Conservation (phyloP, 1,140 invertebrate species). For the Drosophila ohnishii region DNA sequence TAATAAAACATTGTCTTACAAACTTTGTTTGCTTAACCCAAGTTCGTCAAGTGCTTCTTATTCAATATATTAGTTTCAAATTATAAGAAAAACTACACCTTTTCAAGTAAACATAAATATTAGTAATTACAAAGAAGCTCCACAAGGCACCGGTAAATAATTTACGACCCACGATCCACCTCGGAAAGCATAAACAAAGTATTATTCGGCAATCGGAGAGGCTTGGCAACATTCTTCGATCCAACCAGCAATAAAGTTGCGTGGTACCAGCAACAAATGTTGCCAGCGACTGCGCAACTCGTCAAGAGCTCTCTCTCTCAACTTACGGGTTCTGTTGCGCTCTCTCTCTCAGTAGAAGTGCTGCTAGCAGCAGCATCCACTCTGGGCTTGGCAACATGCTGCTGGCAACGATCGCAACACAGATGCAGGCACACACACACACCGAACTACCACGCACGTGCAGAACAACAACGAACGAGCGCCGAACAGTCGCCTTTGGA, state of each 20-base stretch:
- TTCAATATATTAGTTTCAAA: neutral
- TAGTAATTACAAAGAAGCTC: neutral
- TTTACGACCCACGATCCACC: neutral
- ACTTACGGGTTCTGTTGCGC: too few relatives aligned
- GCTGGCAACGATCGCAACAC: conserved; percentile 45
- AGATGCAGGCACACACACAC: neutral
- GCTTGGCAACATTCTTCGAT: conserved; percentile 25
- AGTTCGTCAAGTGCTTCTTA: neutral
- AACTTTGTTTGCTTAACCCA: neutral
- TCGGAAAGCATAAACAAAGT: conserved; percentile 1
- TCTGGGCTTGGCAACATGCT: conserved; percentile 48
- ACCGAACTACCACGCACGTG: neutral
- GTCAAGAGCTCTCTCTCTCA: neutral
- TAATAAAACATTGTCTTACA: neutral
- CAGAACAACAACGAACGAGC: conserved; percentile 17
- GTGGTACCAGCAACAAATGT: conserved; percentile 22
- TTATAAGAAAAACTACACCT: neutral
- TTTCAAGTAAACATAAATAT: neutral
- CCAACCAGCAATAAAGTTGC: conserved; percentile 42
- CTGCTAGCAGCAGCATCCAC: conserved; percentile 13
- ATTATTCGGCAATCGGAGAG: conserved; percentile 5
- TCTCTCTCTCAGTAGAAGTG: neutral
- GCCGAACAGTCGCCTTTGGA: conserved; percentile 76
- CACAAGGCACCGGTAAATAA: neutral
- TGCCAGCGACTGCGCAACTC: conserved; percentile 56